Percentiles rank a stretch among this genome's conserved stretches.
These are phyloP conservation scores for Pocillopora damicornis DNA, from an alignment of 64 coral and sea anemone species.

Conservation along the genomic window DNA sequence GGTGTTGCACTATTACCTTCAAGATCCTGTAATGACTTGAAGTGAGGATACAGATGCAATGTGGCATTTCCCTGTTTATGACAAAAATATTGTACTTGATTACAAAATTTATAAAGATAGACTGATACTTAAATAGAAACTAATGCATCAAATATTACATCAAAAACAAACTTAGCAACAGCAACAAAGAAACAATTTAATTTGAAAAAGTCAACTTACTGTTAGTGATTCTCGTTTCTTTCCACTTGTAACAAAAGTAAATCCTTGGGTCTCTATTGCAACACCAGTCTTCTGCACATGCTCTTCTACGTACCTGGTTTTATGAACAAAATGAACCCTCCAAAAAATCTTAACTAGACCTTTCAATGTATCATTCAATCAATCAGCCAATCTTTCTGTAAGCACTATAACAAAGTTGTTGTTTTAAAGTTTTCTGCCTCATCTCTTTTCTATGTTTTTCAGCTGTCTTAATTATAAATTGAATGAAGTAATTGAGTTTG, in stretches of 20 bases:
- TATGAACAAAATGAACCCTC: neutral
- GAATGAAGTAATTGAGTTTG: too few relatives aligned
- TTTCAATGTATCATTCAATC: slow-evolving; percentile 1
- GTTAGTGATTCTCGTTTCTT: slow-evolving; percentile 93
- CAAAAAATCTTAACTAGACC: neutral
- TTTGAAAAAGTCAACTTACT: slow-evolving; percentile 33
- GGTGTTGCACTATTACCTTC: slow-evolving; percentile 48
- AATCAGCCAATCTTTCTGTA: neutral
- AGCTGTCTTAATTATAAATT: too few relatives aligned
- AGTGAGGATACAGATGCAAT: slow-evolving; percentile 91
- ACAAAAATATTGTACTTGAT: neutral
- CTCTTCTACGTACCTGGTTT: slow-evolving; percentile 90
- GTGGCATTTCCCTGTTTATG: slow-evolving; percentile 89
- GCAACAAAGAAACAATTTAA: neutral
- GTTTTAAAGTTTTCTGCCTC: too few relatives aligned
- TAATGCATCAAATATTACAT: neutral
- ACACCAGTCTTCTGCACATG: slow-evolving; percentile 94
- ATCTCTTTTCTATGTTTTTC: too few relatives aligned
- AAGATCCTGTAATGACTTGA: slow-evolving; percentile 79
- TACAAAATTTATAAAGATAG: neutral
- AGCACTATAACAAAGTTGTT: too few relatives aligned
- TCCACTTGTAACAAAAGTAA: slow-evolving; percentile 97
- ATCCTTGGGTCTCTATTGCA: slow-evolving; percentile 98
- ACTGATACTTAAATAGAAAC: neutral
- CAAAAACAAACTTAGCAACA: neutral